Evolutionary conservation across 1,140 invertebrate genomes (phyloP).

Genomic region (Drosophila guanche): DNA sequence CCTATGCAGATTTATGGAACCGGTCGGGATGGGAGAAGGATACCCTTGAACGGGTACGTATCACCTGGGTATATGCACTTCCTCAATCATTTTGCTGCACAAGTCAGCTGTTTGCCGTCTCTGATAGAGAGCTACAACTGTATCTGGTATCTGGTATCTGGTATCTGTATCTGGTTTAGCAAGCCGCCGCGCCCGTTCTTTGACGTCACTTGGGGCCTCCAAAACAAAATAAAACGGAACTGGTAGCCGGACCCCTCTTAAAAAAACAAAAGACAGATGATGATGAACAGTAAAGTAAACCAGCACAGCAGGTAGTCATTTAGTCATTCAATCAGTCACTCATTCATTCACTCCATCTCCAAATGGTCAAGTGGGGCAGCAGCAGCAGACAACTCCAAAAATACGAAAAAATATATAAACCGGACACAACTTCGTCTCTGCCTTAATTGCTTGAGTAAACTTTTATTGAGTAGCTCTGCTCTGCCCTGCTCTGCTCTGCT

Average conservation of each 20-base stretch:
- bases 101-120: neutral
- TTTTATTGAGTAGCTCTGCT: constrained; percentile 25
- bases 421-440: constrained; percentile 40
- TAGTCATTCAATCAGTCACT: constrained; percentile 23
- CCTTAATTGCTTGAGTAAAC: constrained; percentile 53
- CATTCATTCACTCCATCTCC: constrained; percentile 26
- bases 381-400: constrained; percentile 55
- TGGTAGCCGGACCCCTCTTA: constrained; percentile 56
- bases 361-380: constrained; percentile 49
- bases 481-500: neutral
- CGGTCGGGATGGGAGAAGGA: neutral
- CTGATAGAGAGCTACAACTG: too few species aligned
- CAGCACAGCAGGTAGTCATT: constrained; percentile 72
- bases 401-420: constrained; percentile 32
- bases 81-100: constrained; percentile 9
- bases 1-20: constrained; percentile 14
- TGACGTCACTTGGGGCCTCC: constrained; percentile 54
- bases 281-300: constrained; percentile 63
- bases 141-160: constrained; percentile 3
- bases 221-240: constrained; percentile 57
- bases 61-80: constrained; percentile 14
- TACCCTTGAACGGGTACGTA: constrained; percentile 17
- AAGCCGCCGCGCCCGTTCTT: constrained; percentile 26
- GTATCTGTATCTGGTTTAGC: constrained; percentile 7
- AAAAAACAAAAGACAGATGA: constrained; percentile 25